Evolutionary conservation across 2,797 vertebrate species (phyloP), one percentile per base, ranked within the genome.

Genomic region (Coluber constrictor): DNA sequence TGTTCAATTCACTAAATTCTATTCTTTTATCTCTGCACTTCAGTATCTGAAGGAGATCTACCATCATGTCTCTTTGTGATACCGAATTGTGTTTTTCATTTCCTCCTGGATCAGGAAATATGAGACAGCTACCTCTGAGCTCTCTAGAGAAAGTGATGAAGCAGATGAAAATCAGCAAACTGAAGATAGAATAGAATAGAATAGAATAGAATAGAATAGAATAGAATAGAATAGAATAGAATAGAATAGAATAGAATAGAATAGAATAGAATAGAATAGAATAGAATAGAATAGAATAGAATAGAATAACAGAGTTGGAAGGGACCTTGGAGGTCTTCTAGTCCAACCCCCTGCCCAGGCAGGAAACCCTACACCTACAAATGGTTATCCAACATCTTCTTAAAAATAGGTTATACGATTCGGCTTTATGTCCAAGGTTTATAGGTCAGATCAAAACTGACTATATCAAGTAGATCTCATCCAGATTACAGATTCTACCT

Each of bases 381-480:
- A 51, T 51, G 47, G 47, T 7, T 51, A 51, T 51, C 47, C 47
- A 51, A 51, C 47, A 51, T 51, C 47, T 51, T 51, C 47, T 51
- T 51, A 51, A 51, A 51, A 51, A 51, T 51, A 95, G 91, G 8
- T 79, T 23, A 43, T 37, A 90, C 37, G 11, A 27, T 63, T 83
- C 18, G 56, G 51, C 89, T 5, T 95, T 63, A 60, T 5, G 47
- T 83, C 89, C 18, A 47, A 83, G 37, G 20, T 92, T 93, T 20
- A 51, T 0, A 74, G 91, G 66, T 92, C 0, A 0, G 90, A 90
- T 70, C 55, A 56, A 2, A 20, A 66, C 43, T 91, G 29, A 92
- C 90, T 95, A 93, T 79, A 90, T 59, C 91, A 94, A 57, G 25
- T 27, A 37, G 59, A 37, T 83, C 16, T 59, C 37, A 15, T 23